Base-by-base conservation (phyloP, 92 coral and sea anemone genomes). In the Palythoa caribaeorum region DNA sequence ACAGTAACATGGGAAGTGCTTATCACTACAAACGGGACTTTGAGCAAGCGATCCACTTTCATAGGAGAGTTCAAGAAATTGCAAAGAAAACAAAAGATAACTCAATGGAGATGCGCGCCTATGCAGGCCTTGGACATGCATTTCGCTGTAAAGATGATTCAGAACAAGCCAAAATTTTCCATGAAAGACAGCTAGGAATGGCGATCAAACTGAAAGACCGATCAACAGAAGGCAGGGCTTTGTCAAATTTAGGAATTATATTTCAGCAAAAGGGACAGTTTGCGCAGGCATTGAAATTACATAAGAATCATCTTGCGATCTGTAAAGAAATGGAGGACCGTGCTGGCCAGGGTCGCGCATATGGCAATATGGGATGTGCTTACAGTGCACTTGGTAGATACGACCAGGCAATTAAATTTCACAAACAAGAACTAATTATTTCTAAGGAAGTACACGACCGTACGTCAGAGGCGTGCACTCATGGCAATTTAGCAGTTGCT, bases 331-430 rank as follows among this genome's bases (percentile, higher is more conserved):
- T 93, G 74, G 95, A 91, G 17, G 99, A 97, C 76, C 93, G 98
- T 83, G 99, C 99, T 28, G 99, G 98, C n/a, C 99, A 97, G 87
- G 99, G 99, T n/a, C 99, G 95, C 71, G 99, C 99, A 12, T 95
- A 97, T 74, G 99, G 99, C 17, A 97, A 97, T 88, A 97, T 97
- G 99, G 99, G 99, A 48, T 97, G 99, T 73, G 98, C 99, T 5
- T 97, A 97, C 87, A 95, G 98, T 78, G 99, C 98, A 5, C 91
- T 96, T 39, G 94, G 95, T 2, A 87, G 95, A 77, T 97, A 94
- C 80, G 99, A 97, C 59, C 99, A 97, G 74, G 99, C 99, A 1
- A 94, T 97, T 66, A 97, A 97, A 79, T 95, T 94, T 76, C 99
- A 97, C 88, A 94, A 97, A 69, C 98, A 95, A 80, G 99, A 97